Conservation (phyloP, 2,888 invertebrate species). For the Catocala sponsa region DNA sequence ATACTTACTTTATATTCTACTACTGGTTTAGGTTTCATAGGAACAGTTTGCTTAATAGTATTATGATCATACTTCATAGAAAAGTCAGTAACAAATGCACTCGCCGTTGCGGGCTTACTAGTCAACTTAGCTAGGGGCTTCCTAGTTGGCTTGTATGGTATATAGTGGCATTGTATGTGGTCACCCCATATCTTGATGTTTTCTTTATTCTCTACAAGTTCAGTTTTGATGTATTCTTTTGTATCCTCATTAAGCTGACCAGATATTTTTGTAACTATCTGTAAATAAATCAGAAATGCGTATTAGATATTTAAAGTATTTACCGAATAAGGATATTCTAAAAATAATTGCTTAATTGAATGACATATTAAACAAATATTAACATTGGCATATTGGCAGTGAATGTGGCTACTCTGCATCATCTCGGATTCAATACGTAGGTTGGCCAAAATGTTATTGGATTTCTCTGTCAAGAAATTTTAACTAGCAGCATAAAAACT, state of each 20-base stretch:
- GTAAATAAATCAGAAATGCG: slow-evolving; percentile 32
- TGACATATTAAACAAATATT: no score
- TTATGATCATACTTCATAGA: slow-evolving; percentile 80
- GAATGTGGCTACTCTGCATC: no score
- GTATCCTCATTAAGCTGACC: slow-evolving; percentile 80
- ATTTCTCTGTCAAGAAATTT: no score
- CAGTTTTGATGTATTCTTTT: slow-evolving; percentile 76
- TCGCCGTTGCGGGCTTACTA: slow-evolving; percentile 70
- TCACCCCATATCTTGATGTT: slow-evolving; percentile 81
- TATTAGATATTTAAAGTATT: no score
- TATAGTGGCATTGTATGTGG: slow-evolving; percentile 75
- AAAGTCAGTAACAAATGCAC: slow-evolving; percentile 80
- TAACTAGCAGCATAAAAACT: no score
- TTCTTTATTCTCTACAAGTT: slow-evolving; percentile 68
- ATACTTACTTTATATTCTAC: slow-evolving; percentile 66
- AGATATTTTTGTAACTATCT: slow-evolving; percentile 84
- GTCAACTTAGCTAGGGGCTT: slow-evolving; percentile 76
- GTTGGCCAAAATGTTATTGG: no score
- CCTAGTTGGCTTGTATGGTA: slow-evolving; percentile 74
- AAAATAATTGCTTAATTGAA: no score
- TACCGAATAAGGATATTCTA: no score
- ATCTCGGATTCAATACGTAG: no score
- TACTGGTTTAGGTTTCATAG: slow-evolving; percentile 28
- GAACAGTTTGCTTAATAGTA: slow-evolving; percentile 30
- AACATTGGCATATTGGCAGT: no score